Evolutionary conservation across 1,140 invertebrate genomes (phyloP).

Genomic region (Drosophila bocqueti): DNA sequence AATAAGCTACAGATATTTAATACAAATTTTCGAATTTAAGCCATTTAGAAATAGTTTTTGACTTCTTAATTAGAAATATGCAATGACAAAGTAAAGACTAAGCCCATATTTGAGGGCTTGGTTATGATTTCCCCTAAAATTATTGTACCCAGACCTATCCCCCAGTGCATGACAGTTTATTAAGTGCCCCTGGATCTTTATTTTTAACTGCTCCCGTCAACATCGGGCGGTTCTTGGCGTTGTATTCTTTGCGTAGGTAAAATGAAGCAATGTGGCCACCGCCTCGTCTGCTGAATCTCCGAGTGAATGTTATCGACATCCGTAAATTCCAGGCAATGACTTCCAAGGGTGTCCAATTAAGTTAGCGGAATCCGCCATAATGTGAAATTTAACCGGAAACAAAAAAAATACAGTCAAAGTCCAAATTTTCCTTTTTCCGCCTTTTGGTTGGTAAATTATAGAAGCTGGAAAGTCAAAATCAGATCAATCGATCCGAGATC

Average conservation of each 20-base stretch:
- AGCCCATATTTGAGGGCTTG: not conserved
- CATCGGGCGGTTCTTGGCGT: slow-evolving; percentile 32
- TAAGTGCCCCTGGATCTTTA: slow-evolving; percentile 66
- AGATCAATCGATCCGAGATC: slow-evolving; percentile 8
- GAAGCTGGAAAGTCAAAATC: slow-evolving; percentile 18
- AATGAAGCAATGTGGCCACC: slow-evolving; percentile 42
- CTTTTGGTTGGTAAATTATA: slow-evolving; percentile 39
- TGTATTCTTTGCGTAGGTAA: slow-evolving; percentile 75
- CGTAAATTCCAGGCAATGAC: slow-evolving; percentile 38
- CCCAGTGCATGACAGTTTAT: slow-evolving; percentile 43
- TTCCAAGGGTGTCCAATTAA: slow-evolving; percentile 50
- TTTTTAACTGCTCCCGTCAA: slow-evolving; percentile 68
- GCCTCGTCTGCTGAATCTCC: slow-evolving; percentile 6
- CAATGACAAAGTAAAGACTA: no score
- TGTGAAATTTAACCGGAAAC: slow-evolving; percentile 54
- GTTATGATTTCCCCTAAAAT: not conserved
- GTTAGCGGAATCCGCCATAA: slow-evolving; percentile 54
- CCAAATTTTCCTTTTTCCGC: slow-evolving; percentile 9
- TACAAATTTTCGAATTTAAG: not conserved
- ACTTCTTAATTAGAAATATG: not conserved
- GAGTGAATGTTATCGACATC: slow-evolving; percentile 24
- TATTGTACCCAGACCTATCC: not conserved
- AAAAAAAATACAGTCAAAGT: slow-evolving; percentile 25
- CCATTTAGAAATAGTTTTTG: not conserved
- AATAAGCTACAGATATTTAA: not conserved